phyloP scores from a whole-genome alignment of 2,113 vertebrate species.

The Bubo blakistoni region DNA sequence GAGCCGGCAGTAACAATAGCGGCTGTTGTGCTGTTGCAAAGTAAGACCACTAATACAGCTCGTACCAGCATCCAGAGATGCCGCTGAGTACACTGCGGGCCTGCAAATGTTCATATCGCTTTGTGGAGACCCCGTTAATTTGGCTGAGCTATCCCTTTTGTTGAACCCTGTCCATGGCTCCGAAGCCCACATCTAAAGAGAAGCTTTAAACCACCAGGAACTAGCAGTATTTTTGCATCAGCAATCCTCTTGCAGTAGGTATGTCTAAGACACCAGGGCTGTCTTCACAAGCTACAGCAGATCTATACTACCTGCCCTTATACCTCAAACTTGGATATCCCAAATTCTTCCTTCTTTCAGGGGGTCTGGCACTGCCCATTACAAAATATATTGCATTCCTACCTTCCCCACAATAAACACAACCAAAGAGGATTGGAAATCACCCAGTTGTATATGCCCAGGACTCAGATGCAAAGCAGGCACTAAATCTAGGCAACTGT shows the following conservation, averaged over 20 bases:
- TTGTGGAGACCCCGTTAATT: neutral
- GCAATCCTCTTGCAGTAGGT: neutral
- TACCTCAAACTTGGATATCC: neutral
- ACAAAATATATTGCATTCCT: neutral
- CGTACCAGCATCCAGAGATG: neutral
- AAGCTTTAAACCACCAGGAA: neutral
- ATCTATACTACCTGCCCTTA: neutral
- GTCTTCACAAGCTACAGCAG: neutral
- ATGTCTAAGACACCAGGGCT: neutral
- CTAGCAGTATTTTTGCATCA: neutral
- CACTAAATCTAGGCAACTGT: neutral
- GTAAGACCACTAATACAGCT: neutral
- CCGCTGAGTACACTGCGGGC: neutral
- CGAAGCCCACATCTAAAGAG: neutral
- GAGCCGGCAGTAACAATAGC: neutral
- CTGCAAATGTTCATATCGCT: neutral
- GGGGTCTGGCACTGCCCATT: neutral
- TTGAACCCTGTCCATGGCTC: neutral
- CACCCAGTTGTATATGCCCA: neutral
- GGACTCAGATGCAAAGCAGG: neutral
- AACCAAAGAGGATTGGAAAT: neutral
- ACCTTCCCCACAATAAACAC: neutral
- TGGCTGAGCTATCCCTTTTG: neutral
- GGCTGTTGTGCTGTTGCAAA: neutral
- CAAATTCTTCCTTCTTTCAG: neutral